phyloP scores from a whole-genome alignment of 2,797 vertebrate genomes.

The Merluccius polli region DNA sequence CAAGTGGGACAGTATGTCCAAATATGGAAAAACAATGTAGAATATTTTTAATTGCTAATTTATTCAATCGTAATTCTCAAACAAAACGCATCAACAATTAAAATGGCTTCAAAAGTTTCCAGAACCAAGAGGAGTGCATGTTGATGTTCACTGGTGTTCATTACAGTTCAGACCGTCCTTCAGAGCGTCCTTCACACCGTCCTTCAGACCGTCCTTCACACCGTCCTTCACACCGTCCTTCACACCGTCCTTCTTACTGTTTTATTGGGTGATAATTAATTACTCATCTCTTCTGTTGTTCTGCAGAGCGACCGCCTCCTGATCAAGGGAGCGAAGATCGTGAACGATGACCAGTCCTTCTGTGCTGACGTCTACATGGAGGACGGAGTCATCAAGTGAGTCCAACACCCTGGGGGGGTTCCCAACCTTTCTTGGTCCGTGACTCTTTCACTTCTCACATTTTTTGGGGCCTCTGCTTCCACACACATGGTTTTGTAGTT shows the following conservation, averaged over 20 bases:
- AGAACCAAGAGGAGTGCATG: no score
- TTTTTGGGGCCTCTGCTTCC: background rate
- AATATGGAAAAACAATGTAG: background rate
- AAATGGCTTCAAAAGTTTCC: no score
- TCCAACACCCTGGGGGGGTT: conserved; percentile 22
- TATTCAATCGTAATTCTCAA: no score
- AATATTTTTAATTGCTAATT: no score
- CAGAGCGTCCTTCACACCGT: conserved; percentile 16
- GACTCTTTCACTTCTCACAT: conserved; percentile 1
- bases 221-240: no score
- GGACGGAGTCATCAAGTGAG: conserved; percentile 94
- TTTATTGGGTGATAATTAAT: background rate
- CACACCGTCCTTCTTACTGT: background rate
- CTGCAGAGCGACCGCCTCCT: conserved; percentile 92
- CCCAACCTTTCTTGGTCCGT: background rate
- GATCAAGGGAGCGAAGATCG: conserved; percentile 95
- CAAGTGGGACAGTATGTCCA: background rate
- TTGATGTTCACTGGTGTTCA: no score
- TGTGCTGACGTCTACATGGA: conserved; percentile 97
- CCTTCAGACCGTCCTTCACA: no score
- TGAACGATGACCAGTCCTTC: conserved; percentile 98
- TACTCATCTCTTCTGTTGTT: conserved; percentile 8
- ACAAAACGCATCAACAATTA: no score
- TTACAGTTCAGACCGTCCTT: background rate
- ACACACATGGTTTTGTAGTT: no score